Evolutionary conservation across 2,113 vertebrate species (phyloP), one percentile per base, ranked within the genome.

Genomic region (Spheniscus mendiculus): DNA sequence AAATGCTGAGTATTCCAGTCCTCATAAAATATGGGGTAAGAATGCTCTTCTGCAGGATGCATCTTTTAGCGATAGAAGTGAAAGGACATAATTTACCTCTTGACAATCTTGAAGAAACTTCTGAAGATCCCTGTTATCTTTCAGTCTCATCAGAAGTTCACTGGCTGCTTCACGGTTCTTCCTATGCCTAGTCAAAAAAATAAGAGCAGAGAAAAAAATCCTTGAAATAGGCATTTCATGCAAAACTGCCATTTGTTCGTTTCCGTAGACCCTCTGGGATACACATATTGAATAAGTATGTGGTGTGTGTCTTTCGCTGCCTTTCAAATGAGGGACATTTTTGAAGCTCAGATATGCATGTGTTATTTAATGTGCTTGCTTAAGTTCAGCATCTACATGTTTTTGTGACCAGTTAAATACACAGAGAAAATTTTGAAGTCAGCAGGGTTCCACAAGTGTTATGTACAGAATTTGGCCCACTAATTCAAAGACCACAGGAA

Each of bases 21-120:
- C 30, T 66, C 16, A 47, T 5, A 59, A 44, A 70, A 65, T 2
- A 61, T 0, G 4, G 18, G 40, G 18, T 65, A 30, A 76, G 32
- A 69, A 84, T 23, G 29, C 5, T 80, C 32, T 16, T 69, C 45
- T n/a, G 18, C 45, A n/a, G 81, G 58, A 72, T 15, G 29, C 53
- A 89, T 66, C 70, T 69, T 53, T 38, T 55, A 80, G 40, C 4
- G 2, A 22, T 8, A 56, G 4, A 71, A 88, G 42, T 29, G 27
- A 83, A 83, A 91, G 34, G 53, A 67, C 12, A 8, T 29, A 23
- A 42, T 67, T 87, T 95, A 99, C 99, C 99, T 99, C 99, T 97
- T 99, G 99, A 87, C 99, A 99, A 97, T 99, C 99, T 98, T 99
- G 99, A 65, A 99, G 98, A 96, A 99, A 99, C 98, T 99, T 99